These are phyloP conservation scores for Endotricha flammealis DNA, from an alignment of 2,888 invertebrate species.

Conservation along the genomic window DNA sequence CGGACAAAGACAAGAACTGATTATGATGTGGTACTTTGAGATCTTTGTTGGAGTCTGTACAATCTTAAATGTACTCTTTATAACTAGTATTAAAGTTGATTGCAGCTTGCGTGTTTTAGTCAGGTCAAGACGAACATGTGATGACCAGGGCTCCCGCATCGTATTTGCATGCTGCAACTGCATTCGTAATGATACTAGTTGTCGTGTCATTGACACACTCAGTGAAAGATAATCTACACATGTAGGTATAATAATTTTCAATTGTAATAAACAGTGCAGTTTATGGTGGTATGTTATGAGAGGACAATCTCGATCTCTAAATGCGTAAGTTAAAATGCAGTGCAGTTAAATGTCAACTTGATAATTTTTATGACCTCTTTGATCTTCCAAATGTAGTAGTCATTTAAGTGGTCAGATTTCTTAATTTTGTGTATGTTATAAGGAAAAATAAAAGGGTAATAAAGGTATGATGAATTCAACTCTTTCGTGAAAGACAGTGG, in stretches of 20 bases:
- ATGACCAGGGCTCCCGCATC: constrained; percentile 41
- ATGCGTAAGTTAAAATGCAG: too few relatives aligned
- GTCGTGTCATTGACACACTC: constrained; percentile 25
- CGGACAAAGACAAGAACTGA: constrained; percentile 41
- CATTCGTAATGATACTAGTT: constrained; percentile 31
- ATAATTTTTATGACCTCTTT: too few relatives aligned
- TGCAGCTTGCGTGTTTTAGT: constrained; percentile 22
- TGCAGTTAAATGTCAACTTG: too few relatives aligned
- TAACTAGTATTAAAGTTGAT: constrained; percentile 16
- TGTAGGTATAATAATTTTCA: constrained; percentile 9
- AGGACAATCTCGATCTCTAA: too few relatives aligned
- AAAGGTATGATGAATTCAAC: too few relatives aligned
- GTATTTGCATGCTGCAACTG: constrained; percentile 36
- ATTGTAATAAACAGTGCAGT: constrained; percentile 5
- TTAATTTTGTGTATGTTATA: too few relatives aligned
- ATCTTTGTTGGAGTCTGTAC: constrained; percentile 14
- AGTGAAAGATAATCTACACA: constrained; percentile 13
- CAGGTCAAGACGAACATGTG: constrained; percentile 46
- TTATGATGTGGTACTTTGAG: constrained; percentile 31
- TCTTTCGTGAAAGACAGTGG: too few relatives aligned
- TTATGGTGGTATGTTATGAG: not conserved
- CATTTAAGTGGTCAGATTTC: too few relatives aligned
- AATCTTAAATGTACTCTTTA: constrained; percentile 20
- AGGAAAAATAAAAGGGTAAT: too few relatives aligned
- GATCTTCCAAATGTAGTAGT: too few relatives aligned